Base-by-base conservation (phyloP, 2,113 vertebrate genomes). In the Onychostoma macrolepis region DNA sequence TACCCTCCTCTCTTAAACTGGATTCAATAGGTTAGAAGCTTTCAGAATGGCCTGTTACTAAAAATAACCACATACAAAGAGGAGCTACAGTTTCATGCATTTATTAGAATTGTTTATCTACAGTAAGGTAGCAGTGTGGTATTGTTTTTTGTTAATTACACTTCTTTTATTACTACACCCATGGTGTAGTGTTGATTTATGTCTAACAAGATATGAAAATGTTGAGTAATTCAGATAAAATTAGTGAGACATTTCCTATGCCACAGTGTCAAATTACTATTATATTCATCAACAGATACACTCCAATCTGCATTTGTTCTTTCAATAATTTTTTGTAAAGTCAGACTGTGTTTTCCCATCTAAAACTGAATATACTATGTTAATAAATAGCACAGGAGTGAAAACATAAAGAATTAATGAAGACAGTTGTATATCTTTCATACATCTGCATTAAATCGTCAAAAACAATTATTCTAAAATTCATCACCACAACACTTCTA, bases 401-500 rank as follows among this genome's bases (percentile, higher is more conserved):
- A 38, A 33, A 72, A 69, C 15, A 28, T 28, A 41, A 24, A 24
- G 19, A 74, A 9, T 74, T 12, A 50, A 53, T 45, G 13, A 50
- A 72, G 28, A 36, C 45, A 56, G 2, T 38, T 72, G 33, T 24
- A 43, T 19, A 63, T 81, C 5, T 72, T 71, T 69, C 30, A 10
- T 69, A 48, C 38, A 75, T 43, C 36, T 75, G 71, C 7, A 41
- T 74, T 6, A n/a, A 82, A 45, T 43, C 76, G 13, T 30, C 87
- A 86, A 71, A 30, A 79, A 1, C 38, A 93, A 92, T 91, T 92
- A 91, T 90, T 69, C 50, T 86, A 8, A 90, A 93, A 92, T 93
- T 91, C 87, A 81, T 82, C 13, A 86, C 76, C 19, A 21, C 83
- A 79, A 43, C 21, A 26, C 11, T 75, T 41, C 77, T 91, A 80